Conservation (phyloP, 2,113 vertebrate species). For the Okapia johnstoni region DNA sequence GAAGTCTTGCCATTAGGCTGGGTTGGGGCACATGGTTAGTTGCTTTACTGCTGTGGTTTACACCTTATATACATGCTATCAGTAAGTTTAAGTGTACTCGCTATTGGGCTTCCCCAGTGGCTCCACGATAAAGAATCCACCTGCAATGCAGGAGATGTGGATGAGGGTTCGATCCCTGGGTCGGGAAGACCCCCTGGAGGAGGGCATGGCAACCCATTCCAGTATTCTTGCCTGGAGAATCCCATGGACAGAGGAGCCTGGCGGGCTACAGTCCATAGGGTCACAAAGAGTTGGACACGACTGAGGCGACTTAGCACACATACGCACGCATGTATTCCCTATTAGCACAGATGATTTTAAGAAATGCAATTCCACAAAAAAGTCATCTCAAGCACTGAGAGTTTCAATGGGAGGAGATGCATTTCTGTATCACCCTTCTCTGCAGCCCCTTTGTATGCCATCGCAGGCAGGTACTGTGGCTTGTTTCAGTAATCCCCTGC, state of each 20-base stretch:
- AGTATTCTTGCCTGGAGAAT: not conserved
- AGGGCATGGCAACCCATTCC: not conserved
- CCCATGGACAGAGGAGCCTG: not conserved
- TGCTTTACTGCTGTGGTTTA: not conserved
- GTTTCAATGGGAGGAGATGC: accelerated
- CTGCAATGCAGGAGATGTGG: not conserved
- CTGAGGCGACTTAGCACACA: not conserved
- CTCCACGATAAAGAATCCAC: not conserved
- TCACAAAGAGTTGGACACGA: not conserved
- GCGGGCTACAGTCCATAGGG: not conserved
- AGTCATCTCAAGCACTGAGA: not conserved
- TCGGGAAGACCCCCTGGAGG: not conserved
- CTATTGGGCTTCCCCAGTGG: not conserved
- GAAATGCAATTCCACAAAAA: not conserved
- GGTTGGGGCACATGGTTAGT: not conserved
- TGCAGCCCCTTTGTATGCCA: accelerated
- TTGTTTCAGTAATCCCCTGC: not conserved
- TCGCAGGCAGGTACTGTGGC: accelerated
- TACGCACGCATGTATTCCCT: not conserved
- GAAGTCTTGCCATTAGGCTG: not conserved
- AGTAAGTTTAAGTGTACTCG: not conserved
- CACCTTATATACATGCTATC: not conserved
- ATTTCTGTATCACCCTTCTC: no score
- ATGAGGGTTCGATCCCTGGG: not conserved
- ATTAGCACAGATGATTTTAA: not conserved